Evolutionary conservation across 2,113 vertebrate species (phyloP), one percentile per base, ranked within the genome.

Genomic region (Trachemys scripta): DNA sequence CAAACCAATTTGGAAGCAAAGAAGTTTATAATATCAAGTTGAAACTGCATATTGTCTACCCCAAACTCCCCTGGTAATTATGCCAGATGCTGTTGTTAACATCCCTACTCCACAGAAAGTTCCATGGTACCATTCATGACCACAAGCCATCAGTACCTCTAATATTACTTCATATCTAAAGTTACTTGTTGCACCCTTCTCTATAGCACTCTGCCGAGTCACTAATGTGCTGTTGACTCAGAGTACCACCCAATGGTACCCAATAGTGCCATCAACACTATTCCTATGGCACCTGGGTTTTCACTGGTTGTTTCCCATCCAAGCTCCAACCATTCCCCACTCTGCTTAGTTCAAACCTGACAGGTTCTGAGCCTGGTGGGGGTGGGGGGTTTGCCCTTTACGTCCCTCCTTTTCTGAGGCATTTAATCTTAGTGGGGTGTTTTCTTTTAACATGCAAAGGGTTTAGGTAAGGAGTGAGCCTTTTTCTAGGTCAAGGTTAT

Each of bases 91-190:
- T 65, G 51, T 8, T 53, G 84, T 54, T 22, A 2, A 47, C 11
- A 78, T 45, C 54, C 3, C 42, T 1, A 10, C 51, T 8, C 57
- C 14, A 50, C 0, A 0, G 62, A 49, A 9, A 3, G 0, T 0
- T 42, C 45, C 2, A 16, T 86, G 17, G 49, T 10, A 11, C 31
- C 78, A 89, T 50, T 4, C 0, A 12, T 0, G 25, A 25, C 82
- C 87, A 81, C 1, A 2, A 27, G 57, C 0, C 5, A 11, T 1
- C 49, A 3, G 5, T 76, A n/a, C 42, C 38, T 42, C 38, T 25
- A 0, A 6, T 2, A 2, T 45, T 2, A 45, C 3, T 27, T 27
- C 9, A 56, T 56, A 56, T 56, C 57, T 59, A 59, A 31, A 31
- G 8, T 0, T 12, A 10, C 2, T 7, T 2, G 38, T 2, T 14